phyloP scores from a whole-genome alignment of 2,113 vertebrate species.

The Syngnathus floridae region DNA sequence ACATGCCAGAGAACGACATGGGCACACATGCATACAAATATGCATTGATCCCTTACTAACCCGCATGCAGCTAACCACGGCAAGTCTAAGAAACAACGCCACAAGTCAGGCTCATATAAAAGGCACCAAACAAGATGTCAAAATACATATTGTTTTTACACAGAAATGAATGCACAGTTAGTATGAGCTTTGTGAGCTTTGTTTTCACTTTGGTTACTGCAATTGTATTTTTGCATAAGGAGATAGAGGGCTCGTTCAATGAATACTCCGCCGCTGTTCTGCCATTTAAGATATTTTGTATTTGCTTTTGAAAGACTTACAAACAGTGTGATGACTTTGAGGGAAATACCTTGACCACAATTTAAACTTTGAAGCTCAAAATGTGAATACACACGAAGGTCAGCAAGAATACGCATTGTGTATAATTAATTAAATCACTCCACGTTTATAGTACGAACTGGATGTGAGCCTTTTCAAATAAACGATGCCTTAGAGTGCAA shows the following conservation, averaged over 20 bases:
- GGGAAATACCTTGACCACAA: too few species aligned
- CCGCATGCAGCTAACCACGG: constrained; percentile 59
- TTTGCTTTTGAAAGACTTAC: background rate
- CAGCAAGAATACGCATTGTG: background rate
- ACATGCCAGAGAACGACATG: constrained; percentile 35
- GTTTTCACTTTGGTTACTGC: constrained; percentile 59
- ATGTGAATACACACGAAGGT: background rate
- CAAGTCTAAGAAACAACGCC: constrained; percentile 60
- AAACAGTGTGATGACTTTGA: too few species aligned
- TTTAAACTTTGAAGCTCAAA: background rate
- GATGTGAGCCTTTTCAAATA: background rate
- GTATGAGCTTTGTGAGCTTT: constrained; percentile 48
- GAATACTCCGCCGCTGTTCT: constrained; percentile 29
- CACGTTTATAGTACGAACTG: background rate
- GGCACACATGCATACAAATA: constrained; percentile 31
- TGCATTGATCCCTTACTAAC: constrained; percentile 55
- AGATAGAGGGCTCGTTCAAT: constrained; percentile 38
- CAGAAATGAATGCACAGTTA: background rate
- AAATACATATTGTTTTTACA: background rate
- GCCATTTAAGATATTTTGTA: background rate
- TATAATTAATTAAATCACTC: background rate
- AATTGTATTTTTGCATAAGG: constrained; percentile 47
- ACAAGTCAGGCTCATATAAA: constrained; percentile 37
- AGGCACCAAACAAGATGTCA: constrained; percentile 17
- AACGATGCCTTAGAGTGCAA: background rate